Evolutionary conservation across 2,113 vertebrate genomes (phyloP).

Genomic region (Microcebus lehilahytsara): DNA sequence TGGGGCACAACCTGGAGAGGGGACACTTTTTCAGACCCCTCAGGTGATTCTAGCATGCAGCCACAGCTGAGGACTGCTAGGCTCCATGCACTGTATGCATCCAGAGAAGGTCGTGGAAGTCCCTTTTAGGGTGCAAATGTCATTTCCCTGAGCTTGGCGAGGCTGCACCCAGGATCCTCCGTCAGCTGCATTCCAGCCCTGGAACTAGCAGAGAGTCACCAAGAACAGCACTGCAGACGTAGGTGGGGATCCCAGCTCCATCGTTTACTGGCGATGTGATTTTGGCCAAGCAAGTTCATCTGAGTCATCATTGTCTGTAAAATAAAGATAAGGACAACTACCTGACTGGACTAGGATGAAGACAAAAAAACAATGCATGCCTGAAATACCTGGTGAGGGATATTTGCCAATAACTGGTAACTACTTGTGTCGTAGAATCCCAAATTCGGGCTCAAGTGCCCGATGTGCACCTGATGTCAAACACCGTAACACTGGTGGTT

Average conservation of each 20-base stretch:
- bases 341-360: neutral
- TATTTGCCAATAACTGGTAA: neutral
- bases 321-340: neutral
- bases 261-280: neutral
- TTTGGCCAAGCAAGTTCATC: neutral
- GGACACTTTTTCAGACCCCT: neutral
- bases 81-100: accelerated
- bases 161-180: accelerated
- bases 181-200: neutral
- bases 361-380: neutral
- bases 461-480: no score
- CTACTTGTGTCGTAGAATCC: no score
- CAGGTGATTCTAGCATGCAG: neutral
- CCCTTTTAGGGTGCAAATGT: neutral
- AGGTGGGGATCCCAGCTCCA: neutral
- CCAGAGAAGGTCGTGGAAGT: neutral
- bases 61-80: no score
- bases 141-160: neutral
- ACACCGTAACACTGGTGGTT: no score
- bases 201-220: neutral
- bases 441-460: no score
- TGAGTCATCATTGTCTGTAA: neutral
- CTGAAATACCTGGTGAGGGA: neutral
- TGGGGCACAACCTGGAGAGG: accelerated
- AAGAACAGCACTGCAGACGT: neutral